These are phyloP conservation scores for Calyptommatus sinebrachiatus DNA, from an alignment of 2,113 vertebrate species.

Conservation along the genomic window DNA sequence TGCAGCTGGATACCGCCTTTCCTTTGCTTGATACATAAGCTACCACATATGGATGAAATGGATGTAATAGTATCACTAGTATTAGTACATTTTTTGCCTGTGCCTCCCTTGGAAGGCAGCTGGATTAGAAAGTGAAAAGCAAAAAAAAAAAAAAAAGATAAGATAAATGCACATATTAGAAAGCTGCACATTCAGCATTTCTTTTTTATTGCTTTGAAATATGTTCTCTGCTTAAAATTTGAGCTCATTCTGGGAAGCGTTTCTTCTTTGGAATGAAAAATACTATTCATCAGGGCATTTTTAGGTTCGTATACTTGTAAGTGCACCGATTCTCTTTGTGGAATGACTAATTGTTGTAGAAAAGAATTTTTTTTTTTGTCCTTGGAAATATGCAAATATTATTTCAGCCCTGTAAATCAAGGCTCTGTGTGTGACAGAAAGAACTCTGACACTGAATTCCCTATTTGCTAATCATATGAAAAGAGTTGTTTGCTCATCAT, in stretches of 20 bases:
- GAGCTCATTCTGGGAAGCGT: neutral
- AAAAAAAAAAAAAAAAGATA: neutral
- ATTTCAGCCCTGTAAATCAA: neutral
- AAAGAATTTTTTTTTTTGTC: slow-evolving; percentile 14
- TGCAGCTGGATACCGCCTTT: too few relatives aligned
- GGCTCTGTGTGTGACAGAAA: neutral
- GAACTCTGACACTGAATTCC: neutral
- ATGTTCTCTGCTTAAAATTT: neutral
- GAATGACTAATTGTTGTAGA: neutral
- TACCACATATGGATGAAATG: neutral
- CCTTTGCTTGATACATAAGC: neutral
- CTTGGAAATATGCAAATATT: neutral
- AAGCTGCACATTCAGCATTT: neutral
- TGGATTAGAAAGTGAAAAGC: neutral
- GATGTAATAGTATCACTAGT: neutral
- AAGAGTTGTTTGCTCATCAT: neutral
- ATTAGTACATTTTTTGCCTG: neutral
- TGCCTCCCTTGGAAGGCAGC: neutral
- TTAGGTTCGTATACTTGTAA: neutral
- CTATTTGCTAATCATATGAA: slow-evolving; percentile 15
- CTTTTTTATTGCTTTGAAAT: slow-evolving; percentile 5
- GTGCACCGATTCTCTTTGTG: neutral
- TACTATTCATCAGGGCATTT: neutral
- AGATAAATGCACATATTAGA: neutral
- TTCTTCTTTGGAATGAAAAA: slow-evolving; percentile 4